phyloP scores from a whole-genome alignment of 2,888 invertebrate species.

The Fragum sueziense region DNA sequence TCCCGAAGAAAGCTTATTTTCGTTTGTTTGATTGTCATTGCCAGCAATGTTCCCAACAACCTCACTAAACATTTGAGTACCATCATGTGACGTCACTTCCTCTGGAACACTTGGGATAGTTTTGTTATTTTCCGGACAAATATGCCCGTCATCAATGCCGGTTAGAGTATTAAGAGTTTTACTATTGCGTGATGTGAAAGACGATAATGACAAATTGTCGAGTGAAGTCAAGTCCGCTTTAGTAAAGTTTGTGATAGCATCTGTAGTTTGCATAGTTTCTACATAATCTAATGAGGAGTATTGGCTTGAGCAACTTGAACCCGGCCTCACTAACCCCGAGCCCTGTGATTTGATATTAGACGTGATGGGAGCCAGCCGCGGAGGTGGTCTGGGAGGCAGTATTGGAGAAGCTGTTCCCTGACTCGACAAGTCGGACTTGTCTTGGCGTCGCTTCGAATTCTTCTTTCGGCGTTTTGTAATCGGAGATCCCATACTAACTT shows the following conservation, averaged over 20 bases:
- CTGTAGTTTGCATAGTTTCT: conserved; percentile 16
- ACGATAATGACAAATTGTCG: conserved; percentile 46
- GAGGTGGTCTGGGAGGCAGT: conserved; percentile 52
- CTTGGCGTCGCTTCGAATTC: conserved; percentile 41
- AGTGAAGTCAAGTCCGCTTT: conserved; percentile 32
- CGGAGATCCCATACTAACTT: conserved; percentile 28
- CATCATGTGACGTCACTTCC: conserved; percentile 41
- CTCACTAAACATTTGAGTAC: neutral
- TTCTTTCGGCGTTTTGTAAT: conserved; percentile 47
- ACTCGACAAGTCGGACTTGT: conserved; percentile 26
- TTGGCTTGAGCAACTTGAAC: conserved; percentile 55
- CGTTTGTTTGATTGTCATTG: neutral
- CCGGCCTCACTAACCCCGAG: conserved; percentile 32
- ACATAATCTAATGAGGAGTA: conserved; percentile 30
- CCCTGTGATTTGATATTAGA: conserved; percentile 5
- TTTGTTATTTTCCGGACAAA: conserved; percentile 24
- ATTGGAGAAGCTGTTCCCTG: conserved; percentile 25
- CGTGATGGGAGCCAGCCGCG: conserved; percentile 56
- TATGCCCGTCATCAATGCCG: neutral
- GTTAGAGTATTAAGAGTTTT: neutral
- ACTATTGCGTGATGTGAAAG: conserved; percentile 21
- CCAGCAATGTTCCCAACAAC: neutral
- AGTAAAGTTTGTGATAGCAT: conserved; percentile 5
- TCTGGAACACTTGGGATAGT: conserved; percentile 49
- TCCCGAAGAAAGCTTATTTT: neutral